Evolutionary conservation across 2,113 vertebrate genomes (phyloP).

Genomic region (Andinoacara biseriatus): DNA sequence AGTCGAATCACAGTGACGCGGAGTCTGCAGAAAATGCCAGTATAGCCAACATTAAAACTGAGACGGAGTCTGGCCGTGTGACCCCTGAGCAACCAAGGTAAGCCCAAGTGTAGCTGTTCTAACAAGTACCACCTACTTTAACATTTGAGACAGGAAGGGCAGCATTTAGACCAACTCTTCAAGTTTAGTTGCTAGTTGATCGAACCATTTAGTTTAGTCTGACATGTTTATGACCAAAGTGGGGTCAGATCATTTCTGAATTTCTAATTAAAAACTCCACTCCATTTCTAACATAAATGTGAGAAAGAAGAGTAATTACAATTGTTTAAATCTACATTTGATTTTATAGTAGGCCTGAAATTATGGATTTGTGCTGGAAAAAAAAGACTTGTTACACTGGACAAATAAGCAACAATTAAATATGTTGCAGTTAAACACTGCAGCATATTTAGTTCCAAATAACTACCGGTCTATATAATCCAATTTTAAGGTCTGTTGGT

Average conservation of each 20-base stretch:
- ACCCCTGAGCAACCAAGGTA: conserved; percentile 79
- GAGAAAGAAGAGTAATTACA: not conserved
- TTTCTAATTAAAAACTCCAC: fast-evolving
- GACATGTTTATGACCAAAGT: not conserved
- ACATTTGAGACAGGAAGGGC: not conserved
- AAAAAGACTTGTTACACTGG: not conserved
- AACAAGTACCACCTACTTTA: not conserved
- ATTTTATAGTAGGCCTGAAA: fast-evolving
- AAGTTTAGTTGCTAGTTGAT: not conserved
- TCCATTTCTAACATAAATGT: not conserved
- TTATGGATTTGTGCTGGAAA: not conserved
- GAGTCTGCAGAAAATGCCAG: conserved; percentile 88
- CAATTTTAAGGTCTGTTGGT: not conserved
- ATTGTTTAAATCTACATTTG: not conserved
- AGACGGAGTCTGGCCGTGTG: conserved; percentile 64
- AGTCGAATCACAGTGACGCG: conserved; percentile 76
- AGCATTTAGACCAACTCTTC: not conserved
- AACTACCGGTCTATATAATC: not conserved
- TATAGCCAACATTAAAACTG: conserved; percentile 76
- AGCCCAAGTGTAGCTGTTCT: not conserved
- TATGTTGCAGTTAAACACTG: not conserved
- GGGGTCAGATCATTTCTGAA: not conserved
- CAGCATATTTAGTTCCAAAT: not conserved
- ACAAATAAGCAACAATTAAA: not conserved
- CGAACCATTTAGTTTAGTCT: not conserved